Conservation (phyloP, 2,888 invertebrate species). For the Serrognathus titanus region DNA sequence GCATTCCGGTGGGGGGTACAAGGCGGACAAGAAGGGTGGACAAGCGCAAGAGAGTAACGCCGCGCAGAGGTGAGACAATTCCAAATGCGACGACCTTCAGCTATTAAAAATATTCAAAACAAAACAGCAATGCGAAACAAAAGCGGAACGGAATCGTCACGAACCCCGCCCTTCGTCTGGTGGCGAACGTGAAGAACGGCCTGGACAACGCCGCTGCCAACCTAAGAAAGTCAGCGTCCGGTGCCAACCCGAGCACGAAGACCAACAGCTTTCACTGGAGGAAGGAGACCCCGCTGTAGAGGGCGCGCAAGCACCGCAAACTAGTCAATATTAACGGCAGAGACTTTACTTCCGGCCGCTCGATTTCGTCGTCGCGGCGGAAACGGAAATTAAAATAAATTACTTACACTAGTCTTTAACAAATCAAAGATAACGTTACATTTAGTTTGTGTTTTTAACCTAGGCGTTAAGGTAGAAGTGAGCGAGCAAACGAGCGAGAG, state of each 20-base stretch:
- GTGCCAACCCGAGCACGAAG: constrained; percentile 60
- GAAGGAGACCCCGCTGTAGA: constrained; percentile 73
- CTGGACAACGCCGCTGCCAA: constrained; percentile 64
- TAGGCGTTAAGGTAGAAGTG: neutral
- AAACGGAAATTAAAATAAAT: constrained; percentile 17
- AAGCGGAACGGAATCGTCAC: constrained; percentile 84
- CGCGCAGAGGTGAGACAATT: constrained; percentile 6
- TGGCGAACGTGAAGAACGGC: constrained; percentile 72
- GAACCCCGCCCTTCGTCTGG: constrained; percentile 80
- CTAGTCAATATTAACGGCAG: constrained; percentile 29
- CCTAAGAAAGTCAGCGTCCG: constrained; percentile 58
- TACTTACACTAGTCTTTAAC: constrained; percentile 26
- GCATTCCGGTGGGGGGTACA: constrained; percentile 15
- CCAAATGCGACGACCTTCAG: neutral
- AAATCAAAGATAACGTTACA: constrained; percentile 27
- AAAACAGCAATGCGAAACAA: constrained; percentile 52
- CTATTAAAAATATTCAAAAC: neutral
- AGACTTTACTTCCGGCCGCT: constrained; percentile 1
- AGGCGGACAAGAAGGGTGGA: constrained; percentile 36
- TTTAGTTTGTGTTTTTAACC: constrained; percentile 13
- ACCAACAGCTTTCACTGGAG: constrained; percentile 81
- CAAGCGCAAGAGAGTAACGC: constrained; percentile 19
- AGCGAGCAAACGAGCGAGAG: neutral
- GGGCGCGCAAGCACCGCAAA: constrained; percentile 17
- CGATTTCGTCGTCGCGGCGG: constrained; percentile 20